phyloP scores from a whole-genome alignment of 2,113 vertebrate species.

The Alligator sinensis region DNA sequence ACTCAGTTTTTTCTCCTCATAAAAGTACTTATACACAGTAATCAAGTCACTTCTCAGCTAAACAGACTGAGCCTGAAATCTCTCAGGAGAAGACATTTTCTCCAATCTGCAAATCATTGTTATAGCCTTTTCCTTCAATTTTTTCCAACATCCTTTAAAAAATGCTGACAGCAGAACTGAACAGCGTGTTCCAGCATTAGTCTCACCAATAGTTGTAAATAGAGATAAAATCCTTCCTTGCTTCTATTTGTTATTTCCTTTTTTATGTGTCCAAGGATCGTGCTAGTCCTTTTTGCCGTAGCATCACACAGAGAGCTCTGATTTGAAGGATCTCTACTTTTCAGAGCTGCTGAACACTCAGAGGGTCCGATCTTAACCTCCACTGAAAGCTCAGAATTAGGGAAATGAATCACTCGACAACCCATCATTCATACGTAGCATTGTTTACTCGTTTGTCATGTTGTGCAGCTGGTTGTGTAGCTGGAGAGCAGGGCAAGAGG shows the following conservation, averaged over 20 bases:
- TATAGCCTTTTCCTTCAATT: background rate
- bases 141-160: background rate
- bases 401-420: background rate
- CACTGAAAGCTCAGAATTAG: background rate
- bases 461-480: background rate
- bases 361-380: background rate
- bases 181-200: background rate
- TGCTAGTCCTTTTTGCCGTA: rapidly evolving
- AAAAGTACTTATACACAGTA: background rate
- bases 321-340: background rate
- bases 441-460: background rate
- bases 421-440: background rate
- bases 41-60: background rate
- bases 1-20: background rate
- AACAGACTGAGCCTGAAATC: rapidly evolving
- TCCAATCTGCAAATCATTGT: rapidly evolving
- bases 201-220: background rate
- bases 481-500: background rate
- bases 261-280: rapidly evolving
- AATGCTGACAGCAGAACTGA: background rate
- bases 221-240: background rate
- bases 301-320: no score
- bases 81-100: background rate
- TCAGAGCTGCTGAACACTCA: background rate
- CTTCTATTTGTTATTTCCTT: background rate